Evolutionary conservation across 2,888 invertebrate genomes (phyloP).

Genomic region (Hipparchia semele): DNA sequence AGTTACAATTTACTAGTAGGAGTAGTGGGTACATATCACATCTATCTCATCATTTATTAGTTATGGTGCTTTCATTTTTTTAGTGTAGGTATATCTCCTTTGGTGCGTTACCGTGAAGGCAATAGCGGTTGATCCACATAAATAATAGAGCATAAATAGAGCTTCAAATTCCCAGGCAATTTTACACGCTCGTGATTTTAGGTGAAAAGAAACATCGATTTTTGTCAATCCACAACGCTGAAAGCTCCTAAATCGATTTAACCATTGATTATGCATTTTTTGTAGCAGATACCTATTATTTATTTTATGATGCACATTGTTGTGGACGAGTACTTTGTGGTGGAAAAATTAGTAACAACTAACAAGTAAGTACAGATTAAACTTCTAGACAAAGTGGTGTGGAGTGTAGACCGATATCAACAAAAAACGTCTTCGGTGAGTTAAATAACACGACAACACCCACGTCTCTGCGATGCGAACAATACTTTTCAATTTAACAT

Average conservation of each 20-base stretch:
- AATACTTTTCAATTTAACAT: slow-evolving; percentile 11
- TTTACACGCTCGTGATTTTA: slow-evolving; percentile 51
- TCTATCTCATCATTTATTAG: too few species aligned
- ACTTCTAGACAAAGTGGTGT: neutral
- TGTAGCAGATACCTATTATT: neutral
- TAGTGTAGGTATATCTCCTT: neutral
- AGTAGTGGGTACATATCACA: too few species aligned
- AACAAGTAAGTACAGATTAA: neutral
- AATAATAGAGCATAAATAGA: slow-evolving; percentile 53
- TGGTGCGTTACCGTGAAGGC: slow-evolving; percentile 40
- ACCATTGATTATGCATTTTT: slow-evolving; percentile 3
- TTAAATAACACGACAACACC: neutral
- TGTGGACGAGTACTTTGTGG: too few species aligned
- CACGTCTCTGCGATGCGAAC: slow-evolving; percentile 2
- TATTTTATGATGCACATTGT: neutral
- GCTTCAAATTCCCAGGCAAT: slow-evolving; percentile 52
- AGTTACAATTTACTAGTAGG: neutral
- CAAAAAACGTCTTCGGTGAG: neutral
- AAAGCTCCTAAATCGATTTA: slow-evolving; percentile 33
- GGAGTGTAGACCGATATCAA: neutral
- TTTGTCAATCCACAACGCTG: slow-evolving; percentile 31
- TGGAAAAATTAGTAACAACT: too few species aligned
- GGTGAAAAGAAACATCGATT: slow-evolving; percentile 31
- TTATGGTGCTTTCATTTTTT: neutral
- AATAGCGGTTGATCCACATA: slow-evolving; percentile 50